A percentile compares a stretch with the other conserved stretches of the same genome.
Conservation (phyloP, 1,140 invertebrate species). For the Homalodisca vitripennis region DNA sequence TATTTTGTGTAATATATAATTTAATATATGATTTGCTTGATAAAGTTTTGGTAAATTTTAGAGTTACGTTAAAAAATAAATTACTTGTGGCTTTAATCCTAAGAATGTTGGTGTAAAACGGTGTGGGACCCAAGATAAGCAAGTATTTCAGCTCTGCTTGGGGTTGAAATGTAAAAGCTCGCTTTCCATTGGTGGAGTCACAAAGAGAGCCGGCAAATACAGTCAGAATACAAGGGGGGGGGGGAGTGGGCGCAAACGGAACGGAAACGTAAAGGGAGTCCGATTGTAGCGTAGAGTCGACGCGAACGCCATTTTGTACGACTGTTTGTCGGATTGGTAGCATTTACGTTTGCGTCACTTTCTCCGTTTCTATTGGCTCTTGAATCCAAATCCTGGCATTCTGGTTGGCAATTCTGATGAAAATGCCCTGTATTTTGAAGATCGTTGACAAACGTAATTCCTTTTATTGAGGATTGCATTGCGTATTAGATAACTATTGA, state of each 20-base stretch:
- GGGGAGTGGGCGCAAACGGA: background rate
- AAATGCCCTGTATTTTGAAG: too few species aligned
- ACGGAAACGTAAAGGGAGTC: slow-evolving; percentile 15
- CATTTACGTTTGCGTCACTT: background rate
- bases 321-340: slow-evolving; percentile 9
- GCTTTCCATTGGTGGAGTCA: slow-evolving; percentile 9
- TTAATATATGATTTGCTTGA: too few species aligned
- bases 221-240: slow-evolving; percentile 17
- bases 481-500: too few species aligned
- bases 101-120: too few species aligned
- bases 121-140: too few species aligned
- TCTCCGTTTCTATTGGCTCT: slow-evolving; percentile 8
- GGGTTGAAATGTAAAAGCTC: slow-evolving; percentile 10
- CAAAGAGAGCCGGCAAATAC: slow-evolving; percentile 13
- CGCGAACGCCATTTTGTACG: slow-evolving; percentile 23
- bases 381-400: background rate
- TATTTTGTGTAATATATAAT: too few species aligned
- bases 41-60: too few species aligned
- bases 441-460: too few species aligned
- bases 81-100: too few species aligned
- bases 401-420: slow-evolving; percentile 19
- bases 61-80: too few species aligned
- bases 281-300: slow-evolving; percentile 1
- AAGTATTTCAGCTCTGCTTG: too few species aligned
- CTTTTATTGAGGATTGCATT: too few species aligned